Evolutionary conservation across 2,797 vertebrate genomes (phyloP), one percentile per base, ranked within the genome.

Genomic region (Epinephelus coioides): DNA sequence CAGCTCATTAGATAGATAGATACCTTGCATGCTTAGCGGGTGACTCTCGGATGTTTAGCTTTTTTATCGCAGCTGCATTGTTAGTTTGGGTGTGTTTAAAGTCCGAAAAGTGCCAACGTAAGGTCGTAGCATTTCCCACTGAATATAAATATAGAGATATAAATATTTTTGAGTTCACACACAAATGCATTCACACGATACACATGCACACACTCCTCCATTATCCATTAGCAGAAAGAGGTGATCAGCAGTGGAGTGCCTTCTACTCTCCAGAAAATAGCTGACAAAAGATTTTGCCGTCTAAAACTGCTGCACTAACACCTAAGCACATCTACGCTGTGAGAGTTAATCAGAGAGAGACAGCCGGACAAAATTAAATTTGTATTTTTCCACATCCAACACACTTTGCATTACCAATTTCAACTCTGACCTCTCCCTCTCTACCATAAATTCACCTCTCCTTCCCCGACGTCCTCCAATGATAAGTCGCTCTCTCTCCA

Each of bases 181-280:
- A 25, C 60, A 69, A 8, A 51, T 17, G 66, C 70, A 78, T 68
- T 23, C 25, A 30, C 60, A 56, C 15, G 3, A 9, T 21, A 30
- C 19, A 40, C 44, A 27, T 23, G 30, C 55, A 68, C 65, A 59
- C 69, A n/a, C 51, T 19, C 17, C 59, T 82, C 46, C 34, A 44
- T 71, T 72, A 77, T 82, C 86, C 72, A 85, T 87, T 89, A 90
- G 74, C 50, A 73, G 72, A 84, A 75, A 82, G 77, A 82, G 74
- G 72, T 21, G 51, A 74, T 83, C 68, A 69, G 68, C 65, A 65
- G 18, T 18, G 14, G 61, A 86, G 78, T 76, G 76, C 43, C 50
- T 59, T 78, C 65, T 74, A 65, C 44, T 69, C 57, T 64, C 2
- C 60, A 54, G 60, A 82, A 90, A 86, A 69, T 8, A 81, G 85